These are phyloP conservation scores for Synodontis membranacea DNA, from an alignment of 2,113 vertebrate species.

Conservation along the genomic window DNA sequence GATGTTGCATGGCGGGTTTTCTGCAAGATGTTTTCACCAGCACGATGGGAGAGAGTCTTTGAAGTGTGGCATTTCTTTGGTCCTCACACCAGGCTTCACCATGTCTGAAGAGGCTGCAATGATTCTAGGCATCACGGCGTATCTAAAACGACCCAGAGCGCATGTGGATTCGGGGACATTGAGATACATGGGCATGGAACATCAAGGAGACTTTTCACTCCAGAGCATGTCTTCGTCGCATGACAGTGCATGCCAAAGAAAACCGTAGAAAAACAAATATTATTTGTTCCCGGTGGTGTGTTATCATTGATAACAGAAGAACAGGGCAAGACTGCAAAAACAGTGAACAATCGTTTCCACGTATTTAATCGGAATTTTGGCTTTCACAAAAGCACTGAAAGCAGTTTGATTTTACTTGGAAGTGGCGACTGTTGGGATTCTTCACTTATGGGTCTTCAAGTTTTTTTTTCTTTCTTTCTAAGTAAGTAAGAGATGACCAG, in stretches of 20 bases:
- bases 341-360: conserved; percentile 34
- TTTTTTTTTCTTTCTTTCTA: background rate
- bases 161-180: background rate
- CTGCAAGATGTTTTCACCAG: conserved; percentile 27
- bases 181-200: background rate
- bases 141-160: conserved; percentile 39
- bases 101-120: conserved; percentile 18
- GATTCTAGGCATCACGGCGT: conserved; percentile 13
- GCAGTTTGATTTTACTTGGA: background rate
- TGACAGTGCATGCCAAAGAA: conserved; percentile 45
- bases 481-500: background rate
- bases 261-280: conserved; percentile 46
- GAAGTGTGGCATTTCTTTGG: conserved; percentile 51
- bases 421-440: background rate
- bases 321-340: conserved; percentile 15
- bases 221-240: conserved; percentile 32
- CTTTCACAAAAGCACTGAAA: background rate
- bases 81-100: conserved; percentile 43
- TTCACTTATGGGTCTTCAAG: background rate
- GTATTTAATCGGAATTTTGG: background rate
- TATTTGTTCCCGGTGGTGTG: conserved; percentile 47
- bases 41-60: conserved; percentile 40
- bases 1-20: conserved; percentile 23
- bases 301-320: conserved; percentile 45
- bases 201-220: conserved; percentile 44